Percentiles rank a stretch among this genome's conserved stretches.
Evolutionary conservation across 2,888 invertebrate species (phyloP).

Genomic region (Caenorhabditis sulstoni): DNA sequence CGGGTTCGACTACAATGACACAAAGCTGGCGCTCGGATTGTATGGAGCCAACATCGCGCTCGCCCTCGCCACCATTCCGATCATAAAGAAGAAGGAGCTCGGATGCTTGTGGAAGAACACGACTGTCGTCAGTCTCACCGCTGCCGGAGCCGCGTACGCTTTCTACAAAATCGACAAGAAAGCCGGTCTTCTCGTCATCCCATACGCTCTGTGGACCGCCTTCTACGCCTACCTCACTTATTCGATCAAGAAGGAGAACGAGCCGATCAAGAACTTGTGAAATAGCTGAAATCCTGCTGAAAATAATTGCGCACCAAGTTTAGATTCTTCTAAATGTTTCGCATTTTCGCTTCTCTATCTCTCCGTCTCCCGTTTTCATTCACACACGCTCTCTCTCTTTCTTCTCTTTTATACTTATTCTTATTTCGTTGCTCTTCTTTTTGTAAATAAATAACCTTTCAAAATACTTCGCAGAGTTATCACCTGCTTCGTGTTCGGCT

Average conservation of each 20-base stretch:
- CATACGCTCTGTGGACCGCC: conserved; percentile 75
- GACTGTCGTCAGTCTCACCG: conserved; percentile 68
- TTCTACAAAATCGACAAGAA: conserved; percentile 77
- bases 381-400: not conserved
- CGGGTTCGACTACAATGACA: conserved; percentile 78
- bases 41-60: conserved; percentile 72
- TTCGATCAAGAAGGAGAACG: conserved; percentile 71
- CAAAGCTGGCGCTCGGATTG: conserved; percentile 72
- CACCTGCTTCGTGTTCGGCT: no score
- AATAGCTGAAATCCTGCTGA: not conserved
- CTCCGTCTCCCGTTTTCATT: not conserved
- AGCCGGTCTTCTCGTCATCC: conserved; percentile 70
- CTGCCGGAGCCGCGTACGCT: conserved; percentile 69
- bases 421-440: not conserved
- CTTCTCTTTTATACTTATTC: not conserved
- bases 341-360: conserved; percentile 4
- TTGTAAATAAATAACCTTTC: conserved; percentile 12
- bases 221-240: conserved; percentile 73
- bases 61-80: conserved; percentile 68
- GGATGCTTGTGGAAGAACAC: conserved; percentile 73
- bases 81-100: conserved; percentile 72
- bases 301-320: conserved; percentile 20
- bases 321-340: conserved; percentile 39
- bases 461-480: no score
- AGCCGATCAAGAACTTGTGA: conserved; percentile 70